Percentiles rank a stretch among this genome's conserved stretches.
These are phyloP conservation scores for Drosophila rhopaloa DNA, from an alignment of 1,140 invertebrate genomes.

Conservation along the genomic window DNA sequence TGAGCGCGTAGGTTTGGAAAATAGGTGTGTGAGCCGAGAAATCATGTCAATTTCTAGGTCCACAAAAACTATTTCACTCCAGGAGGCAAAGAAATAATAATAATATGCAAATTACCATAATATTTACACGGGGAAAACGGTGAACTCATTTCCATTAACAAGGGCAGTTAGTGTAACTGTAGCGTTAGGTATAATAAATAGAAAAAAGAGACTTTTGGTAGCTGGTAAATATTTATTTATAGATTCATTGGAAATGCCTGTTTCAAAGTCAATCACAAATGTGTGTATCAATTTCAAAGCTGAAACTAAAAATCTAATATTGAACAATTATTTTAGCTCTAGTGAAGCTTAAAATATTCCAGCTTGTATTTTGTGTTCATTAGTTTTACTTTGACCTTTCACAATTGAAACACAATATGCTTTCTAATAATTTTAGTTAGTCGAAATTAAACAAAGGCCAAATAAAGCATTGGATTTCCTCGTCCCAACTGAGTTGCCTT, in stretches of 20 bases:
- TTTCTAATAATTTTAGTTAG: too few relatives aligned
- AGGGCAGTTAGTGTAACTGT: conserved; percentile 7
- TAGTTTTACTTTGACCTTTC: too few relatives aligned
- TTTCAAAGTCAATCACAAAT: background rate
- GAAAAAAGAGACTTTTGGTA: conserved; percentile 5
- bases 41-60: conserved; percentile 15
- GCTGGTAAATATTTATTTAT: background rate
- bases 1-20: conserved; percentile 27
- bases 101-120: conserved; percentile 26
- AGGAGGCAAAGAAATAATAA: background rate
- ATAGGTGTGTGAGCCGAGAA: conserved; percentile 20
- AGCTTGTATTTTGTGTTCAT: too few relatives aligned
- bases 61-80: conserved; percentile 7
- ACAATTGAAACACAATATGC: too few relatives aligned
- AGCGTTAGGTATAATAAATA: background rate
- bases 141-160: conserved; percentile 21
- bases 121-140: conserved; percentile 14
- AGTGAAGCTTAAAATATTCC: too few relatives aligned
- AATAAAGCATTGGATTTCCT: background rate
- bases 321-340: too few relatives aligned
- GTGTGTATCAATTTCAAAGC: background rate
- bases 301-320: too few relatives aligned
- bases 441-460: background rate
- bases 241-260: background rate
- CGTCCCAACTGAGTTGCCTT: background rate